Evolutionary conservation across 2,113 vertebrate species (phyloP), one percentile per base, ranked within the genome.

Genomic region (Pantherophis guttatus): DNA sequence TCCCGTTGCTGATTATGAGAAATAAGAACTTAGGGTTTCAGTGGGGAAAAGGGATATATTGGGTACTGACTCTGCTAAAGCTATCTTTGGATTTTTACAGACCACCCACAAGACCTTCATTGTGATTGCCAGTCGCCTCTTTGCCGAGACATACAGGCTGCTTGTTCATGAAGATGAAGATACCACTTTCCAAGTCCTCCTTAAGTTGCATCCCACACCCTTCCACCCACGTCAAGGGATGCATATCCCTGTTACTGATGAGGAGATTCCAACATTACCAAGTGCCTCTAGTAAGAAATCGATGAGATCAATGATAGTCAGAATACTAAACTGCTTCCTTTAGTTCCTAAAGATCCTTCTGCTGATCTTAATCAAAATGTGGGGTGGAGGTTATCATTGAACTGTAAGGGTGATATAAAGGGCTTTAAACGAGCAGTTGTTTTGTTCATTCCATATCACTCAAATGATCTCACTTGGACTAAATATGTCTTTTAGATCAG

Each of bases 91-190:
- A 33, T 86, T 70, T 39, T 70, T 48, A 0, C 81, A 99, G 99
- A 94, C 96, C 33, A 95, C 94, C 1, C 98, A 99, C 92, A 92
- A 98, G 96, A 97, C 97, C 2, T 99, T 98, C 24, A 91, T 99
- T 55, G 65, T 98, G 95, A 98, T 98, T 0, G 98, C 98, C 53
- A 98, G 98, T 57, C 98, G 97, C 93, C 97, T 99, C 57, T 98
- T 98, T 24, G 98, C 98, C 39, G 97, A 97, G 90, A 97, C 93
- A 9, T 97, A 98, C 10, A 96, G 97, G 2, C 95, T 99, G 15
- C 24, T 86, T 5, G 97, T 97, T 0, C 97, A 96, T 39, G 95
- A 3, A 1, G 97, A 98, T 92, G 17, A 3, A 1, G 88, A 0
- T 0, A 93, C 94, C 0, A 21, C 97, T 92, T 96, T 23, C 93